Base-by-base conservation (phyloP, 1,140 invertebrate species). In the Tigriopus japonicus region DNA sequence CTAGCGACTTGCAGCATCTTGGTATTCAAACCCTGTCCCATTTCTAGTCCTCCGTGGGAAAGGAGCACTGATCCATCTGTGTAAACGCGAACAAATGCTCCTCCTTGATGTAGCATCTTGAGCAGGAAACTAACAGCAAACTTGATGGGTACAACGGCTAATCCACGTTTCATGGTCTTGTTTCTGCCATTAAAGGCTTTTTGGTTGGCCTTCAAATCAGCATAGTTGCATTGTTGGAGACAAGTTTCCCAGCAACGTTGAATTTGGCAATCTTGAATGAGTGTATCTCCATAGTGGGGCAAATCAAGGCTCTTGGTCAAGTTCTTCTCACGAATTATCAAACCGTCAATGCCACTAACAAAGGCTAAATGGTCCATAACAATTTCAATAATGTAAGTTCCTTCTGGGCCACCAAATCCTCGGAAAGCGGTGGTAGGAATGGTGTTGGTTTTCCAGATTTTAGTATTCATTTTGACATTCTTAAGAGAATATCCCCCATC, bases 11-110 rank as follows among this genome's bases (percentile, higher is more conserved):
- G 88, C 61, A 91, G 83, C 82, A 93, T 90, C 75, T 95, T 96
- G 0, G 87, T 95, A 67, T 95, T 86, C 0, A 96, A 71, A 1
- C 92, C 92, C 74, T 96, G 92, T 0, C 93, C 93, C 84, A 96
- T 96, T 77, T 97, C 92, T 17, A 84, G 84, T n/a, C 91, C 92
- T 45, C 86, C 87, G 69, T 95, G 90, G 24, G 80, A 81, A 14
- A 96, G 67, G 1, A 96, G 74, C 5, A 96, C 86, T 0, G 90
- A 91, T 0, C 93, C 93, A 75, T 97, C 92, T 0, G 72, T 76
- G 68, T 96, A 96, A 19, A 96, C 77, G 19, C 87, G 78, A 15
- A 96, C 76, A 15, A 96, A 73, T 3, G 90, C 87, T 41, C 86
- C 90, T 17, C 78, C 81, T 75, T 96, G 91, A 71, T 96, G 95